Evolutionary conservation across 2,888 invertebrate genomes (phyloP).

Genomic region (Rosalia funebris): DNA sequence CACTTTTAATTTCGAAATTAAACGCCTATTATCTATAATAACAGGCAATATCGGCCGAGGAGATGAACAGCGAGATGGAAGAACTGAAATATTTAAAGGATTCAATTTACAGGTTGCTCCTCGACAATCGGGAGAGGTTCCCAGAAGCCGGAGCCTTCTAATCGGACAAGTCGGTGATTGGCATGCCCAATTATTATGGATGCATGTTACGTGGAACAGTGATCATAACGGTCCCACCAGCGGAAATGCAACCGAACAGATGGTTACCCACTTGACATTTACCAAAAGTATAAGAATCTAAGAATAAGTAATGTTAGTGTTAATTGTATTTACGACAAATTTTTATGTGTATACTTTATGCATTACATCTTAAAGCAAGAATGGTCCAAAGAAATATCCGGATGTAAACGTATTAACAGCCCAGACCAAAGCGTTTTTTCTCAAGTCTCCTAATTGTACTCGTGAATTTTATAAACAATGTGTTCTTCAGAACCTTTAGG

Average conservation of each 20-base stretch:
- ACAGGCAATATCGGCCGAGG: conserved; percentile 46
- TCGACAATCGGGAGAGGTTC: conserved; percentile 15
- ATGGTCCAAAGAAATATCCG: too few species aligned
- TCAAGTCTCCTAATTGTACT: too few species aligned
- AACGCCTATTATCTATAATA: conserved; percentile 45
- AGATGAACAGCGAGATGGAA: conserved; percentile 19
- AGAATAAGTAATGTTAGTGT: too few species aligned
- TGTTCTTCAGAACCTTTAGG: too few species aligned
- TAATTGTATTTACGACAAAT: too few species aligned
- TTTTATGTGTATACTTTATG: too few species aligned
- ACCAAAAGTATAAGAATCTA: too few species aligned
- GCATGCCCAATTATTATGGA: conserved; percentile 12
- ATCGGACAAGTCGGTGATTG: conserved; percentile 9
- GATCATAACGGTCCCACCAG: conserved; percentile 2
- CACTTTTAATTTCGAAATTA: conserved; percentile 50
- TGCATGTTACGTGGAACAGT: conserved; percentile 5
- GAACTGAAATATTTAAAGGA: conserved; percentile 35
- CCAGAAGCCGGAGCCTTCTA: conserved; percentile 12
- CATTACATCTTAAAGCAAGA: too few species aligned
- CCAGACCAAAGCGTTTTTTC: too few species aligned
- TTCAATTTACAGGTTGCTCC: conserved; percentile 30
- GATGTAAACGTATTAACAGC: too few species aligned
- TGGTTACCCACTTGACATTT: too few species aligned
- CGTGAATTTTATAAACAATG: too few species aligned
- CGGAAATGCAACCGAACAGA: conserved; percentile 7